Conservation (phyloP, 2,797 vertebrate genomes). For the Chromis chromis region DNA sequence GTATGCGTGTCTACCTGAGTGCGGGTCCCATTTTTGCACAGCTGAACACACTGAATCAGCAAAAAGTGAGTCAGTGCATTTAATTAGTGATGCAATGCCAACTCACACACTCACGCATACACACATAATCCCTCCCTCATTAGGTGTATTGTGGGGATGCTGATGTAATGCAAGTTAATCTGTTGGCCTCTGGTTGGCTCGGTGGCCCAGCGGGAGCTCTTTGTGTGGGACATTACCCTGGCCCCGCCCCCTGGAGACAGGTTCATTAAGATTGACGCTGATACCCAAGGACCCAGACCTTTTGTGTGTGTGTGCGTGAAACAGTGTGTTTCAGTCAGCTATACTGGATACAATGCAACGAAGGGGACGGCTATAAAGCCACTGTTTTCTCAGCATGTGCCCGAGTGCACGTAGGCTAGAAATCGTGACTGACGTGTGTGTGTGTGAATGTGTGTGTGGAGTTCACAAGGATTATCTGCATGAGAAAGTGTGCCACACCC, state of each 20-base stretch:
- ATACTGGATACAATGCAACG: constrained; percentile 76
- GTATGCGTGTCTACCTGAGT: not conserved
- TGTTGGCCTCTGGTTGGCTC: constrained; percentile 85
- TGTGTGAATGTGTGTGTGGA: not conserved
- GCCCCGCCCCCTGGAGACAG: constrained; percentile 84
- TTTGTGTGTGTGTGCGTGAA: constrained; percentile 68
- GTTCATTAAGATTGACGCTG: constrained; percentile 87
- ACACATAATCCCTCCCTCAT: constrained; percentile 81
- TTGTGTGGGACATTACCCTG: constrained; percentile 83
- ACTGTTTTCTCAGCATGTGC: constrained; percentile 81
- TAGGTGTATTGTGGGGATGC: constrained; percentile 85
- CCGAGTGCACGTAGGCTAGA: constrained; percentile 78
- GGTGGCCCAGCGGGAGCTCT: constrained; percentile 74
- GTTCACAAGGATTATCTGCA: constrained; percentile 6
- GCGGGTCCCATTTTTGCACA: not conserved
- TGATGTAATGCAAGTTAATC: constrained; percentile 90
- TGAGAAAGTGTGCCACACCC: constrained; percentile 29
- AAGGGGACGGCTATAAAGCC: constrained; percentile 72
- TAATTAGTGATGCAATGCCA: constrained; percentile 81
- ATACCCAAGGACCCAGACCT: constrained; percentile 80
- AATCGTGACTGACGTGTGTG: constrained; percentile 52
- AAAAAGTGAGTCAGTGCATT: constrained; percentile 74
- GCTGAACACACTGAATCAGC: constrained; percentile 74
- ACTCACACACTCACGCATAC: constrained; percentile 45
- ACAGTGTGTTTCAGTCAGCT: constrained; percentile 66